phyloP scores from a whole-genome alignment of 2,888 invertebrate genomes.

The Eilema caniola region DNA sequence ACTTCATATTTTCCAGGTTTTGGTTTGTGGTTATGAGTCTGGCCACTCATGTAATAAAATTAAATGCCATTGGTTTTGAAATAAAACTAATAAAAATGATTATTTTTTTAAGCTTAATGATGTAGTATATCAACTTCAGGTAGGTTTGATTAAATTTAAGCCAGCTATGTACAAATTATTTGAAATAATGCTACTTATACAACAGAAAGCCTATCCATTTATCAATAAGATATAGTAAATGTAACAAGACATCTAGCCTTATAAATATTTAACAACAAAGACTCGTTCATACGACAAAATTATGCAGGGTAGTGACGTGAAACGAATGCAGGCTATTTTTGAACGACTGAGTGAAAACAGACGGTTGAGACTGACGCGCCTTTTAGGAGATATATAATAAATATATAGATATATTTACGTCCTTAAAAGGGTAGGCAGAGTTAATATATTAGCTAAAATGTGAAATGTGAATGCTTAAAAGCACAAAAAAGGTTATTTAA shows the following conservation, averaged over 20 bases:
- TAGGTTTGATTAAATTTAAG: no score
- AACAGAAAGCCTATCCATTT: slow-evolving; percentile 11
- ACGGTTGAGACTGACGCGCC: not conserved
- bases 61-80: no score
- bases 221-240: slow-evolving; percentile 14
- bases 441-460: not conserved
- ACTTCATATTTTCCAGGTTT: no score
- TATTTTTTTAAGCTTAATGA: no score
- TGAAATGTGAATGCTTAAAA: not conserved
- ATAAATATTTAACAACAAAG: slow-evolving; percentile 24
- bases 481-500: no score
- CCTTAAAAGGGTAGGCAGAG: no score
- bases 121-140: no score
- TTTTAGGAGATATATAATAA: not conserved
- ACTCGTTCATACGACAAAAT: slow-evolving; percentile 22
- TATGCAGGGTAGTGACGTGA: slow-evolving; percentile 22
- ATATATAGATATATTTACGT: no score
- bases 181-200: not conserved
- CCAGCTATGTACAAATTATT: no score
- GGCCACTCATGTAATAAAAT: no score
- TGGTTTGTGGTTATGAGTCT: no score
- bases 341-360: not conserved
- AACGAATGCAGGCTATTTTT: slow-evolving; percentile 18
- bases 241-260: slow-evolving; percentile 20
- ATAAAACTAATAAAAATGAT: no score